Percentiles rank a stretch among this genome's conserved stretches.
These are phyloP conservation scores for Rambutsinella grinnellia DNA, from an alignment of 2,888 invertebrate species.

Conservation along the genomic window DNA sequence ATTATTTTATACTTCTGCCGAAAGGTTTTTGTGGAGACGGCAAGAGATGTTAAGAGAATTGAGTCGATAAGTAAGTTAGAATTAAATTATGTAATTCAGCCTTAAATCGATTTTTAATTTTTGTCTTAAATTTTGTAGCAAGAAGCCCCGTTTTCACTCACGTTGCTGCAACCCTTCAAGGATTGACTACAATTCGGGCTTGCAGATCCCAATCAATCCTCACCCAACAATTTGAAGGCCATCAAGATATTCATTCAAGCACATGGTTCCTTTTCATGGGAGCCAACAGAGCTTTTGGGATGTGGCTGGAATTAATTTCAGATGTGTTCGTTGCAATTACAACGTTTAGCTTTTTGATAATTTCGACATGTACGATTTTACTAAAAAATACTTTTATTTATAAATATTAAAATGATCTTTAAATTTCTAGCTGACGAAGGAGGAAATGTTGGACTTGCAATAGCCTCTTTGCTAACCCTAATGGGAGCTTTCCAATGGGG, in stretches of 20 bases:
- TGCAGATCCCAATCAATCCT: slow-evolving; percentile 86
- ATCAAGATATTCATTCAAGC: slow-evolving; percentile 81
- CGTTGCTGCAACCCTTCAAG: slow-evolving; percentile 88
- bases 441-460: slow-evolving; percentile 57
- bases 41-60: slow-evolving; percentile 53
- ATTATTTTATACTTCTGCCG: slow-evolving; percentile 32
- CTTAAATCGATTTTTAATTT: too few species aligned
- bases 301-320: slow-evolving; percentile 91
- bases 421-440: slow-evolving; percentile 21
- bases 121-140: slow-evolving; percentile 30
- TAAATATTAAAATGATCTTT: background rate
- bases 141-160: slow-evolving; percentile 94
- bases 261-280: slow-evolving; percentile 93
- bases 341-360: slow-evolving; percentile 82
- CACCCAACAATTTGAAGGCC: slow-evolving; percentile 80
- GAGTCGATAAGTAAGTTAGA: slow-evolving; percentile 48
- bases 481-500: slow-evolving; percentile 56
- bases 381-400: slow-evolving; percentile 1
- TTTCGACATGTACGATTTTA: slow-evolving; percentile 22
- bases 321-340: slow-evolving; percentile 87
- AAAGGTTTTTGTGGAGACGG: slow-evolving; percentile 45
- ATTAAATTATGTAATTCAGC: too few species aligned
- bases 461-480: slow-evolving; percentile 40
- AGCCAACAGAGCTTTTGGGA: slow-evolving; percentile 92
- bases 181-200: slow-evolving; percentile 91